Evolutionary conservation across 2,888 invertebrate species (phyloP).

Genomic region (Aleiodes testaceus): DNA sequence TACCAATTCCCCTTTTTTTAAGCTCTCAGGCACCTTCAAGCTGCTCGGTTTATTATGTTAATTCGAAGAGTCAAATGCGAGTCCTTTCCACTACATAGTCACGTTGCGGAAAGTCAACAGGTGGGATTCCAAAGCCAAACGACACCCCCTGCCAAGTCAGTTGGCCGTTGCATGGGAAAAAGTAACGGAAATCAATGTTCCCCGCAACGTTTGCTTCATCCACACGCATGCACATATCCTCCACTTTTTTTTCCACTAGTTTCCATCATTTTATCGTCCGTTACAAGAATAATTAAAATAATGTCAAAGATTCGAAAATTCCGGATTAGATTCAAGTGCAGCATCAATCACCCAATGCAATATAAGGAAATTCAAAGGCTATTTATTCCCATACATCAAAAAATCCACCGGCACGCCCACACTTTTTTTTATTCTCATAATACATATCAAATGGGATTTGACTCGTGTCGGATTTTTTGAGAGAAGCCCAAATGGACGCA

Average conservation of each 20-base stretch:
- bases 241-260: not conserved
- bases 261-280: constrained; percentile 8
- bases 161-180: constrained; percentile 72
- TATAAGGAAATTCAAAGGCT: too few relatives aligned
- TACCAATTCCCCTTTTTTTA: constrained; percentile 4
- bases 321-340: too few relatives aligned
- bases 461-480: constrained; percentile 1
- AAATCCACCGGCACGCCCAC: constrained; percentile 16
- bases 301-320: too few relatives aligned
- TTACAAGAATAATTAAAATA: constrained; percentile 2
- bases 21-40: constrained; percentile 37
- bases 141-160: constrained; percentile 69
- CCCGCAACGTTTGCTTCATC: constrained; percentile 44
- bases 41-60: constrained; percentile 56
- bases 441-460: not conserved
- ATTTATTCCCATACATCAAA: constrained; percentile 11
- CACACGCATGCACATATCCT: not conserved
- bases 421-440: constrained; percentile 26
- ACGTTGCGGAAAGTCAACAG: constrained; percentile 72
- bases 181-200: constrained; percentile 70
- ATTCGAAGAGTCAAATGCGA: constrained; percentile 55
- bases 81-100: constrained; percentile 54
- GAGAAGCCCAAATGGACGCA: constrained; percentile 57
- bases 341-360: too few relatives aligned
- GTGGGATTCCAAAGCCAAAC: constrained; percentile 66